Evolutionary conservation across 2,888 invertebrate species (phyloP).

Genomic region (Dryococelus australis): DNA sequence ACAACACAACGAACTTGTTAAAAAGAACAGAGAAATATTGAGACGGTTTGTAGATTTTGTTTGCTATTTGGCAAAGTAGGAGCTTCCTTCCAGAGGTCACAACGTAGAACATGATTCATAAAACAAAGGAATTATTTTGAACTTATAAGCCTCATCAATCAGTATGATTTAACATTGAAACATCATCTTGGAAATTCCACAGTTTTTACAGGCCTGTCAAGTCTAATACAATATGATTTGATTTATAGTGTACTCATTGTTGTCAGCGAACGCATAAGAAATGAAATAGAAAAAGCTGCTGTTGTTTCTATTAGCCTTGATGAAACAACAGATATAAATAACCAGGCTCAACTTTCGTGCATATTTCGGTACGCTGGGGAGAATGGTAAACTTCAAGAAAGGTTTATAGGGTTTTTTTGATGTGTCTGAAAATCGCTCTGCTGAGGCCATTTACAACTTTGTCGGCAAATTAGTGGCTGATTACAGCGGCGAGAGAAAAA

Average conservation of each 20-base stretch:
- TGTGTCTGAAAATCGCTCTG: not conserved
- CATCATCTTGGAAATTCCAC: not conserved
- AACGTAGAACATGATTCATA: too few species aligned
- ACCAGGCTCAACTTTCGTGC: not conserved
- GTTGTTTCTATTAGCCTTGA: not conserved
- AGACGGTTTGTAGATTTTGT: too few species aligned
- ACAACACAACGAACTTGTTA: too few species aligned
- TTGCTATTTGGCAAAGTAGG: too few species aligned
- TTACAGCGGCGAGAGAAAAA: not conserved
- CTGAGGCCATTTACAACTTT: too few species aligned
- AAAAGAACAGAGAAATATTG: too few species aligned
- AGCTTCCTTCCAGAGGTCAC: too few species aligned
- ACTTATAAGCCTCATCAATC: too few species aligned
- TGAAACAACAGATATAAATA: not conserved
- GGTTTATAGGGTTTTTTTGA: not conserved
- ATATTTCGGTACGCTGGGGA: not conserved
- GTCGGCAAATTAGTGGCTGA: not conserved
- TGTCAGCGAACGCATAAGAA: not conserved
- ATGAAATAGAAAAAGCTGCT: too few species aligned
- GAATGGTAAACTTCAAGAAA: not conserved
- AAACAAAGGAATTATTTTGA: too few species aligned
- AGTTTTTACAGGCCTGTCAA: not conserved
- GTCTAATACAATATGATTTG: not conserved
- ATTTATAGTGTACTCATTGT: not conserved
- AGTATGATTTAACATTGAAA: not conserved